These are phyloP conservation scores for Didymodactylos carnosus DNA, from an alignment of 2,888 invertebrate species.

Conservation along the genomic window DNA sequence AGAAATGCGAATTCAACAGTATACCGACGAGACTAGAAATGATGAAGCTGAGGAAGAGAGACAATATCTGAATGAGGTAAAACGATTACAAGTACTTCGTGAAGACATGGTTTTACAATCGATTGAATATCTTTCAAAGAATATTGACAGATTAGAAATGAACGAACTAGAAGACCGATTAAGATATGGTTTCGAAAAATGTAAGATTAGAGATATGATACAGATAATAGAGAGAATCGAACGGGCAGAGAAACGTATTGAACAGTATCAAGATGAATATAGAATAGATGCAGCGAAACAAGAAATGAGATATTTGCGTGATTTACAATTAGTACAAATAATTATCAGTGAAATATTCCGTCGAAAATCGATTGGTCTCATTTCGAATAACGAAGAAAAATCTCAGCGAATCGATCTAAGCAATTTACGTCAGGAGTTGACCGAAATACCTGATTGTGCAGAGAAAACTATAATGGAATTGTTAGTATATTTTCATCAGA, in stretches of 20 bases:
- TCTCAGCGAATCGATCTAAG: background rate
- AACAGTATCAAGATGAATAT: background rate
- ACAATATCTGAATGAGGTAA: background rate
- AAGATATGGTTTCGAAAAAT: background rate
- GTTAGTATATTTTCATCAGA: background rate
- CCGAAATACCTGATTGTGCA: background rate
- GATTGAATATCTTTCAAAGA: background rate
- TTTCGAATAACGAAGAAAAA: background rate
- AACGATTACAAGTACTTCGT: background rate
- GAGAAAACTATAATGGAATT: background rate
- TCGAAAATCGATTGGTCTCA: background rate
- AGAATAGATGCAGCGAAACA: background rate
- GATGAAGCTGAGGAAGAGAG: background rate
- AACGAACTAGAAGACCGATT: background rate
- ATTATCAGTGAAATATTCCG: background rate
- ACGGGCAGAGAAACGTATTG: background rate
- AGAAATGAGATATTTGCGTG: background rate
- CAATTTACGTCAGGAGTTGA: background rate
- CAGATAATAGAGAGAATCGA: background rate
- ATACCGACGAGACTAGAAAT: background rate
- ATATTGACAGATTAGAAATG: background rate
- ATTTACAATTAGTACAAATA: background rate
- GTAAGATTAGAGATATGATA: background rate
- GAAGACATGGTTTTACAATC: background rate
- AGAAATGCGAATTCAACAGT: background rate